Percentiles rank a stretch among this genome's conserved stretches.
These are phyloP conservation scores for Centropyge bicolor DNA, from an alignment of 2,797 vertebrate genomes.

Conservation along the genomic window DNA sequence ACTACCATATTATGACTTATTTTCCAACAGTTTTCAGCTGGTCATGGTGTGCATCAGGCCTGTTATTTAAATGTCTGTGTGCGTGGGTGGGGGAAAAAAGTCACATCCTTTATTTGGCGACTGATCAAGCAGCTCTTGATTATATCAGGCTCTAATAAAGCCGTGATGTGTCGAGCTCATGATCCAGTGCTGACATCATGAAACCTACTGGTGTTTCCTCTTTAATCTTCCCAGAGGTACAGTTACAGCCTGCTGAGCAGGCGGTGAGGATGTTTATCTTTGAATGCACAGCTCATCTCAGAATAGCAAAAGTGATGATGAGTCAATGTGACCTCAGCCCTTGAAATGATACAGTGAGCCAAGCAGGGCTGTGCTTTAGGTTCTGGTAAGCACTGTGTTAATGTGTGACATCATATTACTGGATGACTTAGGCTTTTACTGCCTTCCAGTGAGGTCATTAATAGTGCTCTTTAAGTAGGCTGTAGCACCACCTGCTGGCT, in stretches of 20 bases:
- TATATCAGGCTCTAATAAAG: conserved; percentile 45
- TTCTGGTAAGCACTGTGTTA: conserved; percentile 8
- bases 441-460: conserved; percentile 41
- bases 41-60: neutral
- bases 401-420: conserved; percentile 52
- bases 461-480: conserved; percentile 29
- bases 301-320: conserved; percentile 44
- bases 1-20: neutral
- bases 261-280: conserved; percentile 38
- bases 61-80: neutral
- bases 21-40: no score
- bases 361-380: neutral
- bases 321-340: conserved; percentile 60
- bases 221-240: conserved; percentile 45
- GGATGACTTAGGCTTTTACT: conserved; percentile 55
- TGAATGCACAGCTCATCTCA: conserved; percentile 38
- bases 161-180: conserved; percentile 12
- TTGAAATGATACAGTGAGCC: conserved; percentile 32
- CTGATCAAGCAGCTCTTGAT: conserved; percentile 49
- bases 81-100: neutral
- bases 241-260: conserved; percentile 51
- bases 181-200: conserved; percentile 61
- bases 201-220: conserved; percentile 34
- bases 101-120: conserved; percentile 31
- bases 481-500: conserved; percentile 59